A percentile compares a stretch with the other conserved stretches of the same genome.
phyloP scores from a whole-genome alignment of 2,797 vertebrate genomes.

The Melanotaenia pygmaea region DNA sequence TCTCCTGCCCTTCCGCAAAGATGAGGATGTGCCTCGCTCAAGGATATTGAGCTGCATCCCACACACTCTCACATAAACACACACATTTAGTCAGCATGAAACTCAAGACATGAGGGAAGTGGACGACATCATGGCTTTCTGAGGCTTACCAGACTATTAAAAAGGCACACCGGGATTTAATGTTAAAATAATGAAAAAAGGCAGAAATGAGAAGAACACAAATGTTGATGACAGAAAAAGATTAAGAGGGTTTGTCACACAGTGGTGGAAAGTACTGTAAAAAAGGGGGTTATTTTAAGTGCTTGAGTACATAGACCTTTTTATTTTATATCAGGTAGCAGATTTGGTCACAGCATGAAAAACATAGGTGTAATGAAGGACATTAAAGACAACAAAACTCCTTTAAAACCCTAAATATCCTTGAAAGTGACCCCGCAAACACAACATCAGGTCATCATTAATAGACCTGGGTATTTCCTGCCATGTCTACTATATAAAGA shows the following conservation, averaged over 20 bases:
- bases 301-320: not conserved
- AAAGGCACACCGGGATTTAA: slow-evolving; percentile 20
- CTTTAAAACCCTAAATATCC: too few relatives aligned
- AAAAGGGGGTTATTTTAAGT: not conserved
- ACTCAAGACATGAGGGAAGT: slow-evolving; percentile 77
- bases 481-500: not conserved
- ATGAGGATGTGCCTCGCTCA: slow-evolving; percentile 64
- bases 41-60: slow-evolving; percentile 57
- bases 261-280: not conserved
- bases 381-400: too few relatives aligned
- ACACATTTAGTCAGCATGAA: slow-evolving; percentile 72
- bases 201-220: slow-evolving; percentile 10
- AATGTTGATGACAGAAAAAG: not conserved
- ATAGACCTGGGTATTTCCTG: not conserved
- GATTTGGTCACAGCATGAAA: too few relatives aligned
- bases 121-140: slow-evolving; percentile 62
- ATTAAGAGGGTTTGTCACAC: not conserved
- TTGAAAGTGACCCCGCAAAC: not conserved
- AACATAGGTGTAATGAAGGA: too few relatives aligned
- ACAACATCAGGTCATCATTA: not conserved
- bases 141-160: slow-evolving; percentile 62
- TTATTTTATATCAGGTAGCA: too few relatives aligned
- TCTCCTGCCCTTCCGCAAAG: slow-evolving; percentile 57
- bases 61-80: slow-evolving; percentile 29
- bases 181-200: slow-evolving; percentile 42